Conservation (phyloP, 2,888 invertebrate genomes). For the Sesamia inferens region DNA sequence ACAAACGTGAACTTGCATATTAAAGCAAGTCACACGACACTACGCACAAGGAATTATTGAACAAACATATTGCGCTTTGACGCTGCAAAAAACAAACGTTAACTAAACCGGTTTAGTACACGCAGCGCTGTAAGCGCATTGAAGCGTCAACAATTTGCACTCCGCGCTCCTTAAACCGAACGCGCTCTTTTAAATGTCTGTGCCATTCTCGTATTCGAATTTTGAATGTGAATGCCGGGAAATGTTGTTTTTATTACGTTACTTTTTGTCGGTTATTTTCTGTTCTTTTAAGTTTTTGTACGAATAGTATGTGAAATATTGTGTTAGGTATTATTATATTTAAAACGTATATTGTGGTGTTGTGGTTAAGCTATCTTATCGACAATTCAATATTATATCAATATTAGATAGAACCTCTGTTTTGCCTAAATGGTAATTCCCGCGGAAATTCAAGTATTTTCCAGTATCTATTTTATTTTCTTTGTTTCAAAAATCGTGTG, state of each 20-base stretch:
- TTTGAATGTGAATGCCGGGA: constrained; percentile 60
- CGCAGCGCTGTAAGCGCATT: constrained; percentile 60
- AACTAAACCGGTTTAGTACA: constrained; percentile 13
- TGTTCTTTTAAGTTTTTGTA: not conserved
- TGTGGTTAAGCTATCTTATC: constrained; percentile 58
- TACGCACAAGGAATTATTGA: constrained; percentile 24
- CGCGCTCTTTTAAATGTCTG: constrained; percentile 45
- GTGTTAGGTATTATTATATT: not conserved
- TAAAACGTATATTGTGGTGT: not conserved
- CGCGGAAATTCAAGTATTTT: constrained; percentile 8
- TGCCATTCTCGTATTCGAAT: constrained; percentile 47
- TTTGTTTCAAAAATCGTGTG: not conserved
- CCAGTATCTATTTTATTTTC: too few relatives aligned
- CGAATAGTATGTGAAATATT: not conserved
- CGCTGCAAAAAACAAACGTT: constrained; percentile 4
- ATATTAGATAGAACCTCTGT: not conserved
- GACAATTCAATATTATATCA: not conserved
- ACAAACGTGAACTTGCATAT: constrained; percentile 6
- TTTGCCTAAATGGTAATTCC: constrained; percentile 11
- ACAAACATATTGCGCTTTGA: constrained; percentile 39
- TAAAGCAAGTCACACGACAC: constrained; percentile 68
- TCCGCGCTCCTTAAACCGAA: constrained; percentile 55
- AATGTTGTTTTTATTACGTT: constrained; percentile 19
- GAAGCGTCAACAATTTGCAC: constrained; percentile 63
- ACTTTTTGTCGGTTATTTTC: not conserved